Conservation (phyloP, 2,113 vertebrate species). For the Meleagris gallopavo region DNA sequence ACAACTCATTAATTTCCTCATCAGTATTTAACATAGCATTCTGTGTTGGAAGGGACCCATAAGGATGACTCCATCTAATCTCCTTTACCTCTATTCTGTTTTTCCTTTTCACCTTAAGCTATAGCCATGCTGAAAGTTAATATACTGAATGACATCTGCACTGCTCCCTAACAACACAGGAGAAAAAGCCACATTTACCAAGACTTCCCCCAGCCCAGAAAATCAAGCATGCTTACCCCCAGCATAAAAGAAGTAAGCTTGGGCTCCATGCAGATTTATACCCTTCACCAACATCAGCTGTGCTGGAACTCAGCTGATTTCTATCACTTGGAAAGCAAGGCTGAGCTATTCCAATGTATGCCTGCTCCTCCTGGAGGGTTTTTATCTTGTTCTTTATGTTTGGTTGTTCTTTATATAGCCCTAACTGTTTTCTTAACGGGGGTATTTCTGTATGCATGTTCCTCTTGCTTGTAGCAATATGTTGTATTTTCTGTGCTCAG, state of each 20-base stretch:
- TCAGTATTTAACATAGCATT: background rate
- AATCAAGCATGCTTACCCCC: background rate
- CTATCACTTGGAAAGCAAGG: background rate
- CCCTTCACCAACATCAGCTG: conserved; percentile 14
- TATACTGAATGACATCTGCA: background rate
- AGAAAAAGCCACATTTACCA: background rate
- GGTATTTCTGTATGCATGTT: background rate
- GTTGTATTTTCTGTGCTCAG: background rate
- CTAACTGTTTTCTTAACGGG: background rate
- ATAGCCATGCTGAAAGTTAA: background rate
- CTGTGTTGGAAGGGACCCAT: no score
- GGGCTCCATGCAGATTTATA: background rate
- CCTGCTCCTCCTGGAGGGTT: background rate
- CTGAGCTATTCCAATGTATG: background rate
- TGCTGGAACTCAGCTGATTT: conserved; percentile 23
- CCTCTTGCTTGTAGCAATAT: background rate
- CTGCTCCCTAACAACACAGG: background rate
- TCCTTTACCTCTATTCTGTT: background rate
- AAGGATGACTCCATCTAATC: background rate
- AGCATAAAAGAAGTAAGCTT: background rate
- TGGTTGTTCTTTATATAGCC: background rate
- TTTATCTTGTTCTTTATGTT: background rate
- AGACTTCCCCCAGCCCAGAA: background rate
- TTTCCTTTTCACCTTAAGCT: background rate
- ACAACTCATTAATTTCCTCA: background rate